Evolutionary conservation across 1,140 invertebrate genomes (phyloP), one percentile per base, ranked within the genome.

Genomic region (Megalonaias nervosa): DNA sequence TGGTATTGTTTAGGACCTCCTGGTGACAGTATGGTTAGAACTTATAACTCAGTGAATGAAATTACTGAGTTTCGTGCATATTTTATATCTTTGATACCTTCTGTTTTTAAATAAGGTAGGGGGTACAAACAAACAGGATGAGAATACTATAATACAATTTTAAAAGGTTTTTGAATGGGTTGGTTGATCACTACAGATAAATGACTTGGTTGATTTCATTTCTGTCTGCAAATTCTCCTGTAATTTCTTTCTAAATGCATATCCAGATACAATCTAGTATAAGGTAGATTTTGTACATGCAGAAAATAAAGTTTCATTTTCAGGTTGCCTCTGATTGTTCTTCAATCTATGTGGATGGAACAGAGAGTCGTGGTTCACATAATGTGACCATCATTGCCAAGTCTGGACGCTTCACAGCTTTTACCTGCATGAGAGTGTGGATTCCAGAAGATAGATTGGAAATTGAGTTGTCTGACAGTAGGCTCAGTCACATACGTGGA

Each of bases 291-390:
- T 58, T 23, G 26, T 75, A 11, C 56, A 19, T 23, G 23, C 58
- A 59, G 69, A 58, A 74, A 67, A 61, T 19, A 66, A 55, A 74
- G 60, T 62, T n/a, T 67, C 23, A 26, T 67, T 64, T 82, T 19
- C 86, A 98, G 97, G 97, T 99, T 3, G 97, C 97, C 14, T 96
- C 96, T 1, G 97, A 97, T 11, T 99, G 98, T 91, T 98, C 97
- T 80, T 97, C 96, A 9, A 96, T 99, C 5, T 99, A 98, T 91
- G 94, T 99, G 13, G 97, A 99, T 91, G 98, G 98, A 0, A 97
- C 97, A 19, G 98, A 99, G 92, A 96, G 97, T 59, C 93, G 97
- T 0, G 97, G 97, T 11, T 97, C 97, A 0, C 96, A 96, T 17
- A 99, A 99, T 90, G 97, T 97, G 1, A 97, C 96, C 1, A 94